phyloP scores from a whole-genome alignment of 2,888 invertebrate species.

The Aphodius sticticus region DNA sequence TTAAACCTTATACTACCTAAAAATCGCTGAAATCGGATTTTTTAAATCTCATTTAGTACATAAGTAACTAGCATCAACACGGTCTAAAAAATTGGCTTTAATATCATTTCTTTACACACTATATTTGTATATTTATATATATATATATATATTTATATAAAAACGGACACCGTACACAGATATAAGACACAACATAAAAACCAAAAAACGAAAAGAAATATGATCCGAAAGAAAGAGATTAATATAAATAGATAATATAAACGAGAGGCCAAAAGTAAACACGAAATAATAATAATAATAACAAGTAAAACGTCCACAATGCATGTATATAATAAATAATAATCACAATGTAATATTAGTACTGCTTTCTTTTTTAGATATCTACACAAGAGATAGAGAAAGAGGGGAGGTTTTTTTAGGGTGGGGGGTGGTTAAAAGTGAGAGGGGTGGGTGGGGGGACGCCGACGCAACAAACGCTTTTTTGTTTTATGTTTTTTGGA shows the following conservation, averaged over 20 bases:
- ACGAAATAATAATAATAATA: background rate
- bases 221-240: background rate
- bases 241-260: background rate
- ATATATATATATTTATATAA: background rate
- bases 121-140: background rate
- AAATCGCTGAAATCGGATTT: background rate
- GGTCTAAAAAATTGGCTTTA: background rate
- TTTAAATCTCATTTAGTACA: conserved; percentile 4
- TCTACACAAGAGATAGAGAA: background rate
- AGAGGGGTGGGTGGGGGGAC: background rate
- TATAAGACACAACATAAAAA: background rate
- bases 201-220: background rate
- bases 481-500: background rate
- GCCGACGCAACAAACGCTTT: background rate
- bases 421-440: background rate
- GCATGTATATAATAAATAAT: background rate
- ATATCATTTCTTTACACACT: background rate
- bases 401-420: background rate
- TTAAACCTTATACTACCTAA: background rate
- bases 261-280: background rate
- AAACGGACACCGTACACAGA: conserved; percentile 4
- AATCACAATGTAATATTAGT: background rate
- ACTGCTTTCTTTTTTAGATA: background rate
- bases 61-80: conserved; percentile 28
- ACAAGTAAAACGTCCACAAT: background rate